Conservation (phyloP, 2,113 vertebrate genomes). For the Psilopsiagon aymara region DNA sequence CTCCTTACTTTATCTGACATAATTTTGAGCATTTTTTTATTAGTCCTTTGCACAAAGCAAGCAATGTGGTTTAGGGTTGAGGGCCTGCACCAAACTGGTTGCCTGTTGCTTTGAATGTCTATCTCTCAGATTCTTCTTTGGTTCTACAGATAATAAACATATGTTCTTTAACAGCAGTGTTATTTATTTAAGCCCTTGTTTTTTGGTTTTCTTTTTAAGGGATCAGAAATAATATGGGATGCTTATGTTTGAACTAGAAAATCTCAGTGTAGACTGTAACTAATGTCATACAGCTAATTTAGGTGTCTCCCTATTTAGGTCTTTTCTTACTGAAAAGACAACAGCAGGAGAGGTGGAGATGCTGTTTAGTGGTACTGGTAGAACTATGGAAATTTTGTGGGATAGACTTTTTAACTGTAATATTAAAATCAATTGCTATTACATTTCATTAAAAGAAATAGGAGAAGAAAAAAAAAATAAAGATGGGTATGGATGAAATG, state of each 20-base stretch:
- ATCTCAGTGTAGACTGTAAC: not conserved
- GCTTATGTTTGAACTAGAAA: not conserved
- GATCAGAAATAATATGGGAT: not conserved
- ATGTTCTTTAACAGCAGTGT: not conserved
- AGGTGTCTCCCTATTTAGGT: not conserved
- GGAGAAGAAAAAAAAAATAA: not conserved
- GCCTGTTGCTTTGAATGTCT: not conserved
- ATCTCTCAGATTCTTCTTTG: not conserved
- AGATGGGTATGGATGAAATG: not conserved
- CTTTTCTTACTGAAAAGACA: not conserved
- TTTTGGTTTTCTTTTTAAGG: not conserved
- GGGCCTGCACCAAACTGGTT: not conserved
- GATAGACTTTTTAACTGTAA: not conserved
- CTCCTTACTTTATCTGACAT: not conserved
- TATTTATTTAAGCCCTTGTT: not conserved
- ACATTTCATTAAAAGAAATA: not conserved
- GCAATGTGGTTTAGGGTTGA: not conserved
- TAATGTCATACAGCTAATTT: not conserved
- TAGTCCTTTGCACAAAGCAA: not conserved
- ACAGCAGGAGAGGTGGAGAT: not conserved
- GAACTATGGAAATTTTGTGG: not conserved
- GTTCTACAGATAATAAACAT: not conserved
- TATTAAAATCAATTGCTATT: not conserved
- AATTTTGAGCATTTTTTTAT: accelerated
- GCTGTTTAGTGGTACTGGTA: not conserved